Base-by-base conservation (phyloP, 2,797 vertebrate species). In the Sebastes variabilis region DNA sequence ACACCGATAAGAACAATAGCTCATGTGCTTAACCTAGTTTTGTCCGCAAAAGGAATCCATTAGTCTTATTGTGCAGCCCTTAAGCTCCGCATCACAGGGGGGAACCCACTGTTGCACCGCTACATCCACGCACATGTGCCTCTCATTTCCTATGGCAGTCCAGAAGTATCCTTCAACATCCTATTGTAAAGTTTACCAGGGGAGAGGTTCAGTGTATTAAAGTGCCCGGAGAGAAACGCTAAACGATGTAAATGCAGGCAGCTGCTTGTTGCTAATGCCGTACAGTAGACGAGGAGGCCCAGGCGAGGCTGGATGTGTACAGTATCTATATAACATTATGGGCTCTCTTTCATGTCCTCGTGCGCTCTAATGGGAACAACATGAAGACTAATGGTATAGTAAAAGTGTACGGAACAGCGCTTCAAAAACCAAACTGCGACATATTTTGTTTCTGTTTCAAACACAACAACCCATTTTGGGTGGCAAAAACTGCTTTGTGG, bases 301-400 rank as follows among this genome's bases (percentile, higher is more conserved):
- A 79, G 86, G 75, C 79, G 65, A 84, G 90, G 73, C 85, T 89
- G 83, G 82, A 89, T 88, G 94, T 89, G 85, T 90, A 93, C 90
- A 90, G 86, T 92, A 93, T 92, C 89, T 93, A 90, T 96, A 96
- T 97, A 97, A 97, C 96, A 96, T 97, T 96, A 96, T 95, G 94
- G 93, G 95, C 94, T 95, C 95, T 94, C 96, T 97, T 97, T 97
- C 96, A 97, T 96, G 96, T 97, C 95, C 94, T 95, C 94, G 91
- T 96, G 95, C 95, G 94, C 96, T 95, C 95, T 98, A 97, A 97
- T 98, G 95, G 97, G 97, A 98, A 97, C 96, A 97, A 95, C 95
- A 96, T 97, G 97, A 97, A 96, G 83, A 70, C 86, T 93, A 89
- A 97, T 96, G 95, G 96, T 95, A 96, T 94, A 95, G 96, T 95